A percentile compares a stretch with the other conserved stretches of the same genome.
phyloP scores from a whole-genome alignment of 2,113 vertebrate genomes.

The Athene noctua region DNA sequence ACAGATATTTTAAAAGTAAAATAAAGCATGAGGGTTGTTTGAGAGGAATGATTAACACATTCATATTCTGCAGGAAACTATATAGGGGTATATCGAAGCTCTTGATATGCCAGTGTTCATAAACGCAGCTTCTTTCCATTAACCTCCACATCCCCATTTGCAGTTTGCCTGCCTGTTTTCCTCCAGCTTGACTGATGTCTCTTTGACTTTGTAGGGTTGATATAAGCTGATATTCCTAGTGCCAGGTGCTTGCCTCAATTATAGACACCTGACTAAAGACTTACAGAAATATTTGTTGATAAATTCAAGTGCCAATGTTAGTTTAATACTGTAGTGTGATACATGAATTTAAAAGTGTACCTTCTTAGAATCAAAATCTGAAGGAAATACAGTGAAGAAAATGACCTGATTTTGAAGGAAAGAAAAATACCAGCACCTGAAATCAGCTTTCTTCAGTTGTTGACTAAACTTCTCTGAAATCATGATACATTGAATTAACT shows the following conservation, averaged over 20 bases:
- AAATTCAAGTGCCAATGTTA: background rate
- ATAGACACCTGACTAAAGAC: background rate
- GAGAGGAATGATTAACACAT: background rate
- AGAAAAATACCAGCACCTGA: slow-evolving; percentile 53
- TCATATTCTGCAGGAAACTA: background rate
- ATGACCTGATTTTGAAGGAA: slow-evolving; percentile 54
- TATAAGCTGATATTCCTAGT: background rate
- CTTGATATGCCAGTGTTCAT: background rate
- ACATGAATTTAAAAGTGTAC: slow-evolving; percentile 43
- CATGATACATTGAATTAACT: slow-evolving; percentile 42
- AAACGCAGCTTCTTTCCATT: background rate
- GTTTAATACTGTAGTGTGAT: slow-evolving; percentile 29
- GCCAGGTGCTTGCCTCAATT: background rate
- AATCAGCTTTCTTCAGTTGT: slow-evolving; percentile 54
- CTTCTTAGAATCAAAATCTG: slow-evolving; percentile 56
- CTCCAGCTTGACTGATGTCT: background rate
- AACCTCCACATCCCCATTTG: background rate
- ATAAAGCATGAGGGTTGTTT: background rate
- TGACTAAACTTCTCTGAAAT: slow-evolving; percentile 57
- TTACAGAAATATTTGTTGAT: background rate
- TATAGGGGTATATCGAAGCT: background rate
- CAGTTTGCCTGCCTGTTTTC: background rate
- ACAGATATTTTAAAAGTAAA: background rate
- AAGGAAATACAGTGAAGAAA: slow-evolving; percentile 61
- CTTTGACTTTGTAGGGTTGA: background rate